Base-by-base conservation (phyloP, 2,797 vertebrate genomes). In the Lycodopsis pacificus region DNA sequence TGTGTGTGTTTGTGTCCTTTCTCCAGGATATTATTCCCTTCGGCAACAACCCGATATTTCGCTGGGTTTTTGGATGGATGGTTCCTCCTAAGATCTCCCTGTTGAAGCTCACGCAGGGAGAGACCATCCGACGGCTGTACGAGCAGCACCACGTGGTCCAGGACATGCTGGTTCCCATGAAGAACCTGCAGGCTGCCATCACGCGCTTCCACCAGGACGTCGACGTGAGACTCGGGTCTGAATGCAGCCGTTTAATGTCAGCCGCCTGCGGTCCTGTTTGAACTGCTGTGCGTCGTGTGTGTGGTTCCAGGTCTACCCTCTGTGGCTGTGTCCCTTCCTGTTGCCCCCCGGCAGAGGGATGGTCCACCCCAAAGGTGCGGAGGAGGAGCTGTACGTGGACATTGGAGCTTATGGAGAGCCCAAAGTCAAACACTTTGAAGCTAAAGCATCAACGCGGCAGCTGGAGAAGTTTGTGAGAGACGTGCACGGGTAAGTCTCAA, bases 31-130 rank as follows among this genome's bases (percentile, higher is more conserved):
- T 99, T 25, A 99, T 99, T 87, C 98, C 98, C 2, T 99, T 99
- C 6, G 98, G 98, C 73, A 99, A 99, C 89, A 97, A 98, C 88
- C 95, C 96, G 0, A 9, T 97, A 76, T 99, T 99, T 85, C 97
- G 98, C 64, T 98, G 96, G 92, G 84, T 98, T 25, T 97, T 99
- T 19, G 98, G 98, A 19, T 99, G 98, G 98, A 97, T 99, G 97
- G 97, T 99, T 53, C 98, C 98, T 74, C 98, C 98, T 1, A 99
- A 99, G 94, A 99, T 99, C 93, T 98, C 98, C 0, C 91, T 99
- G 88, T 76, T 99, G 76, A 99, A 99, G 91, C 96, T 99, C 80
- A 99, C 98, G 2, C 98, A 99, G 93, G 98, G 98, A 22, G 98
- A 99, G 92, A 97, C 97, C 13, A 96, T 98, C 73, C 93, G 97